Conservation (phyloP, 1,140 invertebrate genomes). For the Zaprionus vittiger region DNA sequence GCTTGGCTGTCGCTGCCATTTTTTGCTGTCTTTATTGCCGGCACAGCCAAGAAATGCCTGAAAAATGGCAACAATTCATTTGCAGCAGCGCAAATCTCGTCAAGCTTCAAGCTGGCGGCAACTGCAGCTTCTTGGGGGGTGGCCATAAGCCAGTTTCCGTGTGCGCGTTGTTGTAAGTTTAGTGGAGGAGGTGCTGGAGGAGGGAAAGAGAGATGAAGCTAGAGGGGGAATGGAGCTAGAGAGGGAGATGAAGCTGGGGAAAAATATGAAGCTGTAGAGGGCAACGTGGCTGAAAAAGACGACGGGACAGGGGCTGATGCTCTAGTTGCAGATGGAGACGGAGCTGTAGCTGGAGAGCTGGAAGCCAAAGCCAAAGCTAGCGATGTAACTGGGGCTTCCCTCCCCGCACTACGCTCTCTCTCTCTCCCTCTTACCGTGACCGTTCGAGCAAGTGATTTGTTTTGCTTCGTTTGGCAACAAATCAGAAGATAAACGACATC, state of each 20-base stretch:
- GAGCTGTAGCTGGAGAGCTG: not conserved
- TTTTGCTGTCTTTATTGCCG: conserved; percentile 57
- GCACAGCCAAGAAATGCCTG: conserved; percentile 60
- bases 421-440: not conserved
- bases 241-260: not conserved
- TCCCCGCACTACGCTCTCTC: not conserved
- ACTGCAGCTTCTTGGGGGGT: conserved; percentile 50
- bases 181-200: not conserved
- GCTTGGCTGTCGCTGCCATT: conserved; percentile 22
- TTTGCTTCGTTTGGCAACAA: conserved; percentile 81
- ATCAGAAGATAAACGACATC: conserved; percentile 82
- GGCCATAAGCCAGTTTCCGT: conserved; percentile 31
- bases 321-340: conserved; percentile 39
- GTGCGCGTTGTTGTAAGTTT: conserved; percentile 47
- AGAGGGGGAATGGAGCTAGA: not conserved
- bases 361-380: not conserved
- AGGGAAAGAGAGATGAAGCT: not conserved
- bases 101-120: conserved; percentile 26
- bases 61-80: conserved; percentile 81
- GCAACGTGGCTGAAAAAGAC: not conserved
- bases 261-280: no score
- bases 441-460: conserved; percentile 79
- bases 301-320: no score
- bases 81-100: conserved; percentile 64
- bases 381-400: not conserved